Evolutionary conservation across 2,113 vertebrate species (phyloP).

Genomic region (Natator depressus): DNA sequence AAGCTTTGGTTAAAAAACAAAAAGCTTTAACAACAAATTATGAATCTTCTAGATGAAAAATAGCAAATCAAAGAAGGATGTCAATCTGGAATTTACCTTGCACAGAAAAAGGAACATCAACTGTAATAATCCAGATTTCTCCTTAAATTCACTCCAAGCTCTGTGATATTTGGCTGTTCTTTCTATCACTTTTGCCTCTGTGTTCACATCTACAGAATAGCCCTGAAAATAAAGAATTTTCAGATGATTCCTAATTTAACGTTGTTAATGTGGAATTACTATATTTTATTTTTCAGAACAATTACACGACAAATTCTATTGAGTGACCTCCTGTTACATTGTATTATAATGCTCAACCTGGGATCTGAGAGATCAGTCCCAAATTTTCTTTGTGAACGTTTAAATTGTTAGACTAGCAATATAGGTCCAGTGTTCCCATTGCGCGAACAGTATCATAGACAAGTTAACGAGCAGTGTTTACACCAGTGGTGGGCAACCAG

Average conservation of each 20-base stretch:
- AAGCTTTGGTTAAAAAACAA: neutral
- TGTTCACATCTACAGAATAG: slow-evolving; percentile 80
- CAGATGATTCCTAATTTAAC: neutral
- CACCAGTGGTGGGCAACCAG: too few relatives aligned
- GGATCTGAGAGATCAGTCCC: neutral
- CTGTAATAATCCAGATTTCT: slow-evolving; percentile 77
- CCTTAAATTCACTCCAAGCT: slow-evolving; percentile 73
- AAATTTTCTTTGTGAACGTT: neutral
- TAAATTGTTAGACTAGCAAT: neutral
- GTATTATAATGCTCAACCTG: neutral
- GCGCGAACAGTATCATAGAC: neutral
- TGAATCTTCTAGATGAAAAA: neutral
- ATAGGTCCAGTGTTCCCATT: fast-evolving
- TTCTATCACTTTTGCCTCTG: slow-evolving; percentile 80
- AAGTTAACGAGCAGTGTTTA: neutral
- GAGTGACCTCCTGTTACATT: neutral
- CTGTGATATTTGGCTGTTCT: slow-evolving; percentile 79
- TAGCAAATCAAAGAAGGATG: neutral
- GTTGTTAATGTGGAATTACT: neutral
- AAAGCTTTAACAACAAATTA: neutral
- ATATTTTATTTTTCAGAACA: neutral
- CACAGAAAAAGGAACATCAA: slow-evolving; percentile 83
- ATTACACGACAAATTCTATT: neutral
- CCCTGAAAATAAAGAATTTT: slow-evolving; percentile 71
- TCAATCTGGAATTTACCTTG: slow-evolving; percentile 76